phyloP scores from a whole-genome alignment of 92 coral and sea anemone genomes.

The Zoanthus solanderi region DNA sequence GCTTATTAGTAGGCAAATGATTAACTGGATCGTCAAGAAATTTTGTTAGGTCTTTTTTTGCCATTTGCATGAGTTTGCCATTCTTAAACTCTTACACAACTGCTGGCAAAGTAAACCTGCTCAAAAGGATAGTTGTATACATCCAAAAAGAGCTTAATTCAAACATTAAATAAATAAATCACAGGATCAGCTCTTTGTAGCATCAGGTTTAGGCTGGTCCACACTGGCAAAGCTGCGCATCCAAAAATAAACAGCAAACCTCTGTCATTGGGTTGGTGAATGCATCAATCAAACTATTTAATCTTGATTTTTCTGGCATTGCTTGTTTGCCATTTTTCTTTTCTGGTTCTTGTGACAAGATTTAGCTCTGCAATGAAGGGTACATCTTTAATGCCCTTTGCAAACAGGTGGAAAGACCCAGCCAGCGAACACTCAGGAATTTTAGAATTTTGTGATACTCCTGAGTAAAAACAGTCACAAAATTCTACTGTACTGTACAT shows the following conservation, averaged over 20 bases:
- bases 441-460: no score
- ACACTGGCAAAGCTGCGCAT: constrained; percentile 22
- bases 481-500: no score
- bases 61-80: constrained; percentile 2
- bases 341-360: not conserved
- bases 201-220: constrained; percentile 21
- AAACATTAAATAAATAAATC: not conserved
- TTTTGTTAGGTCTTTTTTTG: not conserved
- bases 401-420: constrained; percentile 25
- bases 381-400: constrained; percentile 19
- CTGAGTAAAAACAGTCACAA: no score
- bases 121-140: constrained; percentile 1
- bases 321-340: not conserved
- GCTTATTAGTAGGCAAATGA: not conserved
- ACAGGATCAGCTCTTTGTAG: not conserved
- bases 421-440: not conserved
- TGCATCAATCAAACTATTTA: no score
- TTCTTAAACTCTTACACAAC: constrained; percentile 8
- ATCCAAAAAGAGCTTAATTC: no score
- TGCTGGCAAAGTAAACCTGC: not conserved
- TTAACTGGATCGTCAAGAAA: not conserved
- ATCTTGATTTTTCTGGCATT: not conserved
- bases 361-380: constrained; percentile 28
- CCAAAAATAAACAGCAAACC: constrained; percentile 38
- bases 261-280: not conserved